phyloP scores from a whole-genome alignment of 1,140 invertebrate genomes.

The Myzus persicae region DNA sequence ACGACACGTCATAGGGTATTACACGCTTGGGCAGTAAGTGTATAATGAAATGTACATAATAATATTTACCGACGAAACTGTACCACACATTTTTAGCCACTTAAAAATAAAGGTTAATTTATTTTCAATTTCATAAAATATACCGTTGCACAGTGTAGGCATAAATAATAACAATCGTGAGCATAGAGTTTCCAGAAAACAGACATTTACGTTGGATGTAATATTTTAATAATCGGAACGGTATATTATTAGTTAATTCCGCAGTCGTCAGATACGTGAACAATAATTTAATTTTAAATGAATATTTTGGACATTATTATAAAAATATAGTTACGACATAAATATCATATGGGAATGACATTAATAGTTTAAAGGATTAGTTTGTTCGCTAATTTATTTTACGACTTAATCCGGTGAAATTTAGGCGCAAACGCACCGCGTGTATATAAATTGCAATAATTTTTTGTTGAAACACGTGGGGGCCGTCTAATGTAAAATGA shows the following conservation, averaged over 20 bases:
- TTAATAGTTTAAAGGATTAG: constrained; percentile 12
- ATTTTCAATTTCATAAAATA: background rate
- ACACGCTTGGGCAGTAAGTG: background rate
- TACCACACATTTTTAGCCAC: background rate
- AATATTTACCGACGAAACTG: background rate
- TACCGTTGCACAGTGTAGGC: background rate
- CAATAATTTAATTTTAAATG: background rate
- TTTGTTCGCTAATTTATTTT: background rate
- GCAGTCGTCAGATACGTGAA: background rate
- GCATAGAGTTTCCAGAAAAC: background rate
- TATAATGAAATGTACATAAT: background rate
- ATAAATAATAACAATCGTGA: background rate
- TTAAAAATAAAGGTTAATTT: background rate
- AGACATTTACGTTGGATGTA: background rate
- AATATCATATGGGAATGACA: background rate
- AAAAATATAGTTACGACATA: background rate
- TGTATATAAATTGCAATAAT: background rate
- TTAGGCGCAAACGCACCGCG: background rate
- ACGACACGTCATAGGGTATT: background rate
- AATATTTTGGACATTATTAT: background rate
- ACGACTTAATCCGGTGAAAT: background rate
- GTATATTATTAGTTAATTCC: background rate
- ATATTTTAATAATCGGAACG: background rate
- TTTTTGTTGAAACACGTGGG: background rate
- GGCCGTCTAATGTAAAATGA: background rate